A percentile compares a stretch with the other conserved stretches of the same genome.
phyloP scores from a whole-genome alignment of 2,797 vertebrate genomes.

The Cynopterus sphinx region DNA sequence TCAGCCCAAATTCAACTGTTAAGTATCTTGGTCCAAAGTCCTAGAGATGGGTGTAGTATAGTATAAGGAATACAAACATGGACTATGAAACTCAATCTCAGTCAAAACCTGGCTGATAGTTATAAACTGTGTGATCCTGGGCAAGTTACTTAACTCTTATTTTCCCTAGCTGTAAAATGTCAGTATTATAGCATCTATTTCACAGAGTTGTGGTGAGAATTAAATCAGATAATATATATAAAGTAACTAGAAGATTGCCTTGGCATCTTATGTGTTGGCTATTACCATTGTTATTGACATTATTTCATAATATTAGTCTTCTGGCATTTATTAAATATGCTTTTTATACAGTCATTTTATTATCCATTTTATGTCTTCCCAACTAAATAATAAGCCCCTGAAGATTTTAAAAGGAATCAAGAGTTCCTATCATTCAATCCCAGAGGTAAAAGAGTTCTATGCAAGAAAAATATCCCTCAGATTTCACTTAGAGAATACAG shows the following conservation, averaged over 20 bases:
- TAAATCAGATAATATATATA: not conserved
- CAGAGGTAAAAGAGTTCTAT: not conserved
- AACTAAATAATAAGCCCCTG: not conserved
- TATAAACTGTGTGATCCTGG: not conserved
- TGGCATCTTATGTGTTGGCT: not conserved
- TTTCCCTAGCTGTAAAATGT: not conserved
- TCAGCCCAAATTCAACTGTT: not conserved
- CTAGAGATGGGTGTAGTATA: not conserved
- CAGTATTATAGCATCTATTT: not conserved
- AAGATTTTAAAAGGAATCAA: constrained; percentile 31
- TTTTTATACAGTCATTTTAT: not conserved
- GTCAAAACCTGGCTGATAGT: not conserved
- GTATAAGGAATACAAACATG: not conserved
- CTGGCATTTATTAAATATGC: constrained; percentile 40
- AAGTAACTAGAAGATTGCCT: not conserved
- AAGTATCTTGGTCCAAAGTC: not conserved
- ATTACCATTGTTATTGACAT: not conserved
- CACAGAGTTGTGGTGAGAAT: not conserved
- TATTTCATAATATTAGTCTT: constrained; percentile 1
- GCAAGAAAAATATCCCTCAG: not conserved
- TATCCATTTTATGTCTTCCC: constrained; percentile 24
- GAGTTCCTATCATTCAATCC: not conserved
- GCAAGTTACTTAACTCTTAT: not conserved
- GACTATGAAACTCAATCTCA: not conserved
- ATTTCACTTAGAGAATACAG: constrained; percentile 12